Evolutionary conservation across 2,888 invertebrate species (phyloP).

Genomic region (Lasioglossum leucozonium): DNA sequence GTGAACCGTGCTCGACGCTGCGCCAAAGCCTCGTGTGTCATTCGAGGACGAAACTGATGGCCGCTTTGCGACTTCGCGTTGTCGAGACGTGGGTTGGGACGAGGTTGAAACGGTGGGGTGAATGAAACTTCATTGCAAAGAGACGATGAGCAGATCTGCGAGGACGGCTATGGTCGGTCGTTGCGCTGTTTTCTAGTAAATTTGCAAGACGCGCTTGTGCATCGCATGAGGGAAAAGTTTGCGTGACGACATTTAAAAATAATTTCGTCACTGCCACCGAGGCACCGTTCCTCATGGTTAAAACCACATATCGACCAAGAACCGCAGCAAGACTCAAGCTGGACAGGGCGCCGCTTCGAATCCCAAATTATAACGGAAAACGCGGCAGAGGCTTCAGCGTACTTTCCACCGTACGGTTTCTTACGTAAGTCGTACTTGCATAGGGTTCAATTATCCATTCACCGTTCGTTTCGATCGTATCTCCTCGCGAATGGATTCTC

Average conservation of each 20-base stretch:
- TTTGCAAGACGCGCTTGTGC: too few relatives aligned
- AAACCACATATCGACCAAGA: too few relatives aligned
- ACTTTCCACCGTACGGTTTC: not conserved
- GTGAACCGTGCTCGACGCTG: conserved; percentile 22
- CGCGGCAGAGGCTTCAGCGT: not conserved
- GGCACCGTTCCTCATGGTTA: not conserved
- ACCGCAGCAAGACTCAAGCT: too few relatives aligned
- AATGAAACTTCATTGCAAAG: not conserved
- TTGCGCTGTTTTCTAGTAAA: too few relatives aligned
- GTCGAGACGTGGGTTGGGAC: conserved; percentile 5
- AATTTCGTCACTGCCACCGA: not conserved
- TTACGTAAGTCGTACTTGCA: conserved; percentile 14
- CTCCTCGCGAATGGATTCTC: conserved; percentile 20
- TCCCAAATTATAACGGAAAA: not conserved
- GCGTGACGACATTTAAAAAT: not conserved
- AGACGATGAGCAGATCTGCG: not conserved
- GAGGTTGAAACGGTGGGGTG: conserved; percentile 11
- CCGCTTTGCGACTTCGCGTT: conserved; percentile 59
- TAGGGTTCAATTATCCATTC: conserved; percentile 38
- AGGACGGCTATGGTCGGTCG: not conserved
- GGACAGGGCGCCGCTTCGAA: not conserved
- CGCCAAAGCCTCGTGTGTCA: conserved; percentile 51
- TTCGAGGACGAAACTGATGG: conserved; percentile 63
- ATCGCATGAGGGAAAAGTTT: too few relatives aligned
- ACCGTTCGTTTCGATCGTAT: conserved; percentile 9